Base-by-base conservation (phyloP, 2,113 vertebrate species). In the Pelecanus crispus region DNA sequence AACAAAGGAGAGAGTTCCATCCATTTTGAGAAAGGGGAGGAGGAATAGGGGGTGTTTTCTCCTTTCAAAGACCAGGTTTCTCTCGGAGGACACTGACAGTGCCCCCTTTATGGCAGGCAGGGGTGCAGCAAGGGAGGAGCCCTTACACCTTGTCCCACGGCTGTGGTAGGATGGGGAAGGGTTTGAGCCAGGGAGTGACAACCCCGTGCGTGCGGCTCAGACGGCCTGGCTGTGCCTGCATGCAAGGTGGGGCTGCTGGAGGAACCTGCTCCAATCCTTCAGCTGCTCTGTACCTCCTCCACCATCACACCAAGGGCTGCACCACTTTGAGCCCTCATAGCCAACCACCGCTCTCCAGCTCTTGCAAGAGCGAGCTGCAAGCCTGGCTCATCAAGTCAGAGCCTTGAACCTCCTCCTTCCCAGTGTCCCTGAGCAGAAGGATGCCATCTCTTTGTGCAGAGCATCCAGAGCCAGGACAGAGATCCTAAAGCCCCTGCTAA, bases 341-440 rank as follows among this genome's bases (percentile, higher is more conserved):
- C 24, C 63, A 70, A 7, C 18, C 16, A 12, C 40, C 1, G 2
- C 71, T 75, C n/a, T 20, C 18, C 45, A n/a, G 45, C 21, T 62
- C 63, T 52, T 68, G 62, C 16, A n/a, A 47, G 55, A 53, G 55
- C 21, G 61, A 52, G 22, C 38, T 44, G 50, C 28, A 34, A 44
- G 15, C 44, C 16, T 4, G 8, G 32, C 24, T 90, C 62, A 10
- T 4, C n/a, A 12, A 17, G 7, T 13, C 1, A 0, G 13, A 25
- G 52, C 77, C 45, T 67, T 13, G 9, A n/a, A 34, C 10, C 20
- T 67, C 17, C 24, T 24, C 22, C 17, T 77, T 68, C 61, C 29
- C 50, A 6, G 21, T 6, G 14, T 31, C 65, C 47, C 36, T 50
- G 32, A 45, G 42, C 12, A 70, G 52, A 20, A 55, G 59, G 53